Evolutionary conservation across 1,140 invertebrate genomes (phyloP).

Genomic region (Dendrolimus punctatus): DNA sequence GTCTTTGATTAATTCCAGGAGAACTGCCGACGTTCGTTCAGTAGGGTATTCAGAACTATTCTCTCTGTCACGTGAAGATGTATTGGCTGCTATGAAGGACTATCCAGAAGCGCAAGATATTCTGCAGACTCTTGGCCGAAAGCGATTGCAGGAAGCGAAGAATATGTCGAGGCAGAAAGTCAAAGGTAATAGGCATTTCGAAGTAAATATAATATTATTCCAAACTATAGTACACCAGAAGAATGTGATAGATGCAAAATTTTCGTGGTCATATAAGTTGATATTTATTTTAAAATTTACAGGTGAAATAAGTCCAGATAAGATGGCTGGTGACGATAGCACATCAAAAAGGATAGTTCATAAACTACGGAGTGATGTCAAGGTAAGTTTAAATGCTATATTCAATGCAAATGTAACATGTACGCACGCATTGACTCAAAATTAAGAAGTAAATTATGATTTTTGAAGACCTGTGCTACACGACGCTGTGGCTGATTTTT

Average conservation of each 20-base stretch:
- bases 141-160: conserved; percentile 87
- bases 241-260: too few species aligned
- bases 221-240: too few species aligned
- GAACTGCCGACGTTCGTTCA: conserved; percentile 95
- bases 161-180: conserved; percentile 55
- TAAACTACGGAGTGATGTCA: conserved; percentile 87
- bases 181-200: conserved; percentile 31
- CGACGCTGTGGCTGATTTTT: too few species aligned
- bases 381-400: conserved; percentile 56
- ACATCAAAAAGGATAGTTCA: conserved; percentile 84
- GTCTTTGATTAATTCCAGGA: conserved; percentile 71
- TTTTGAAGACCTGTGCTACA: too few species aligned
- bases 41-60: conserved; percentile 97
- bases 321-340: conserved; percentile 76
- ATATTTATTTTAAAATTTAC: conserved; percentile 49
- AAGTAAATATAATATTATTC: too few species aligned
- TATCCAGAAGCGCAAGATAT: conserved; percentile 97
- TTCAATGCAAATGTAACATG: too few species aligned
- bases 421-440: too few species aligned
- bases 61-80: conserved; percentile 95
- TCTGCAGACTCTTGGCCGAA: conserved; percentile 87
- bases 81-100: conserved; percentile 95
- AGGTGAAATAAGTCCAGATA: conserved; percentile 79
- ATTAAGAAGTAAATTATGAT: too few species aligned
- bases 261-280: too few species aligned